phyloP scores from a whole-genome alignment of 2,888 invertebrate genomes.

The Mythimna impura region DNA sequence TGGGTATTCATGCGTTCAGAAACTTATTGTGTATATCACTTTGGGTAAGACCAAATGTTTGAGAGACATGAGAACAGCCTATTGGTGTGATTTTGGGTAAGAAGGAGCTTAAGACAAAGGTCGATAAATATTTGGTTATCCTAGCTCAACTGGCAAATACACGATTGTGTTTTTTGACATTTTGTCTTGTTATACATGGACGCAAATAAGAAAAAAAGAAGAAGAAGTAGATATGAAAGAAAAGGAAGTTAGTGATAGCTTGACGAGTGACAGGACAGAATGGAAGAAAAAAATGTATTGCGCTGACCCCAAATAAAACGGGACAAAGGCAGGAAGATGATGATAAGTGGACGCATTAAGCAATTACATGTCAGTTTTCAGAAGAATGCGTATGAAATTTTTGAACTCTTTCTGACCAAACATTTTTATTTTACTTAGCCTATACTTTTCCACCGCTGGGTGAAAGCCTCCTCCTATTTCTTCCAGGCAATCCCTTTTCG shows the following conservation, averaged over 20 bases:
- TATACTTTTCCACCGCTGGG: too few species aligned
- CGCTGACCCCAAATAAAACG: too few species aligned
- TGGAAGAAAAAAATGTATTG: too few species aligned
- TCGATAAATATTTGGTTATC: neutral
- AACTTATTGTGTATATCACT: constrained; percentile 17
- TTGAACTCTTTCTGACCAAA: too few species aligned
- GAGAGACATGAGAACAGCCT: neutral
- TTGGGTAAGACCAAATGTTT: neutral
- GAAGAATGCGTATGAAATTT: too few species aligned
- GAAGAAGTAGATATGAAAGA: too few species aligned
- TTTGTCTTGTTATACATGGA: neutral
- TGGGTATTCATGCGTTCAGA: neutral
- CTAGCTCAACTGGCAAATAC: neutral
- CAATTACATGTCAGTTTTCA: neutral
- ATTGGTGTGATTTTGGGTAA: neutral
- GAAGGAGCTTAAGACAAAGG: neutral
- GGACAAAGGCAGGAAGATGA: too few species aligned
- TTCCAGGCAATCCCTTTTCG: too few species aligned
- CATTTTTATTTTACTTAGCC: too few species aligned
- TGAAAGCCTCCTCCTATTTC: too few species aligned
- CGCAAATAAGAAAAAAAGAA: neutral
- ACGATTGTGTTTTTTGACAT: neutral
- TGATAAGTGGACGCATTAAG: neutral
- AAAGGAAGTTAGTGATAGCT: too few species aligned
- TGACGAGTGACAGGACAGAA: too few species aligned